Base-by-base conservation (phyloP, 2,113 vertebrate genomes). In the Chrysemys picta region DNA sequence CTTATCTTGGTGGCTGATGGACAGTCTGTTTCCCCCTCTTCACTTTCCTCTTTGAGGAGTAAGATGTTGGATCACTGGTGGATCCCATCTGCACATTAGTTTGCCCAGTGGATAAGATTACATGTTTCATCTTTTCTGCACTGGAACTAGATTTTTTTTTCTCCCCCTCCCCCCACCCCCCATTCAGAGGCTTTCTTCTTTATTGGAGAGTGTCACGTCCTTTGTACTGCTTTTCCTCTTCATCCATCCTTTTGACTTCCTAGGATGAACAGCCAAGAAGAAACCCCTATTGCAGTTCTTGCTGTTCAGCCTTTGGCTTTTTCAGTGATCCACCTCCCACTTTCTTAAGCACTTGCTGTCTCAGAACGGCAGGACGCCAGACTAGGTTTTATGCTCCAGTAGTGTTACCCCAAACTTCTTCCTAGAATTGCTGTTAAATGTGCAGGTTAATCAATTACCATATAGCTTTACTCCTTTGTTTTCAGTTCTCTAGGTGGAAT, bases 91-190 rank as follows among this genome's bases (percentile, higher is more conserved):
- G 50, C 93, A 29, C 13, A n/a, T 85, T 92, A 65, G 80, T 84
- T 86, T 82, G 57, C 93, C 94, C 88, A 91, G 95, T 81, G 91
- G 87, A 85, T 94, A 93, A 97, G 95, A 95, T 96, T 95, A 86
- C 54, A 75, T 45, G 57, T 95, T 90, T 88, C 95, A 84, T 94
- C 85, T 92, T 96, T 96, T 94, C 96, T 96, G 88, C 31, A 19
- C 29, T 62, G 89, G 92, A 96, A 93, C 95, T 19, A 95, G 88
- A 94, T 96, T 96, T 50, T 83, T 83, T 42, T 42, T 42, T 42
- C 42, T 42, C 4, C 4, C 42, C 45, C 45, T 5, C 5, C 42
- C 45, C 45, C 45, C 42, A 5, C 45, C 45, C 45, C 45, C 45
- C 76, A 76, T 78, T 84, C 92, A 84, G 72, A 91, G 85, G 25